Evolutionary conservation across 2,797 vertebrate genomes (phyloP).

Genomic region (Cossypha caffra): DNA sequence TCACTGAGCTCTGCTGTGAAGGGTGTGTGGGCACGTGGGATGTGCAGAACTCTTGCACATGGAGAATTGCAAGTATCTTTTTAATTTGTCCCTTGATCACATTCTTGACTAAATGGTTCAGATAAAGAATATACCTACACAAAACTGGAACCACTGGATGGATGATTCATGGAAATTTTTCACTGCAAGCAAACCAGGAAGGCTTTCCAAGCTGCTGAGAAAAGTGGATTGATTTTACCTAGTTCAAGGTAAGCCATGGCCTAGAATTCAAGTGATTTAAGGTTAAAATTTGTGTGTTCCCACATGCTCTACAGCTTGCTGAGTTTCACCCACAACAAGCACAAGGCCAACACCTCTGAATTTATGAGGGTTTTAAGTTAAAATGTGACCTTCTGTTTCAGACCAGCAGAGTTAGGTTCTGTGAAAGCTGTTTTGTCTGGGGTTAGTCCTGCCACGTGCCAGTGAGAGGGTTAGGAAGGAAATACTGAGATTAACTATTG

Average conservation of each 20-base stretch:
- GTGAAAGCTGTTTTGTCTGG: background rate
- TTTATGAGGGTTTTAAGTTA: background rate
- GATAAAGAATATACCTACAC: background rate
- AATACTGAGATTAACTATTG: background rate
- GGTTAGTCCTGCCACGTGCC: background rate
- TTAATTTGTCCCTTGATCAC: background rate
- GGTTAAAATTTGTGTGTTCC: background rate
- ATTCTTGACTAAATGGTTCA: background rate
- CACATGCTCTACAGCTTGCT: background rate
- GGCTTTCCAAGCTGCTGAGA: background rate
- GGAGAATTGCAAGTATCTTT: background rate
- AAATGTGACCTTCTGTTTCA: background rate
- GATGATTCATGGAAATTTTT: background rate
- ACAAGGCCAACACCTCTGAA: background rate
- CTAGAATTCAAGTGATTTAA: background rate
- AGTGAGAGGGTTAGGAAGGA: background rate
- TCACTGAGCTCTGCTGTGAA: background rate
- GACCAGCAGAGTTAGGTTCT: background rate
- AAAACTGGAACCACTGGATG: background rate
- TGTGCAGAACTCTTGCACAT: background rate
- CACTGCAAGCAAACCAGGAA: background rate
- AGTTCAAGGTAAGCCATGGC: background rate
- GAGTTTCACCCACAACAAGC: background rate
- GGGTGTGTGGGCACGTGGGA: accelerated
- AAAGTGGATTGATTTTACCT: background rate